Percentiles rank a stretch among this genome's conserved stretches.
phyloP scores from a whole-genome alignment of 2,888 invertebrate genomes.

The Platerodrilus igneus region DNA sequence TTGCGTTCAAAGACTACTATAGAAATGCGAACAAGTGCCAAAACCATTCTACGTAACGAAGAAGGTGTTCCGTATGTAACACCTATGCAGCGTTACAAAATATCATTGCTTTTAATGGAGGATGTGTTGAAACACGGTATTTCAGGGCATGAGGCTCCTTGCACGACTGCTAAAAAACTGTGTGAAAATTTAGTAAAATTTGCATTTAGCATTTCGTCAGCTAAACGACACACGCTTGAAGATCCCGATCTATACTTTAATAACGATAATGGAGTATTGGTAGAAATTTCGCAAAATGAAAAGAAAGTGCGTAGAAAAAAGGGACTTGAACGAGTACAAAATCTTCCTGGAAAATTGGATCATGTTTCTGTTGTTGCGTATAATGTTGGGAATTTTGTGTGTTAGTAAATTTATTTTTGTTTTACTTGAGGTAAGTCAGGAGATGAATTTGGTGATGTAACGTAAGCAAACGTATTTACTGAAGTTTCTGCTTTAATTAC shows the following conservation, averaged over 20 bases:
- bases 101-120: constrained; percentile 69
- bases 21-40: constrained; percentile 36
- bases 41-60: constrained; percentile 48
- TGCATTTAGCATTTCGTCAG: constrained; percentile 72
- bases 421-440: no score
- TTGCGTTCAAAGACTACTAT: constrained; percentile 46
- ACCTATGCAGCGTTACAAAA: constrained; percentile 69
- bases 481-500: no score
- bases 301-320: constrained; percentile 64
- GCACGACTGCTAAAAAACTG: constrained; percentile 58
- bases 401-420: constrained; percentile 8
- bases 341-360: constrained; percentile 81
- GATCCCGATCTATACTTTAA: constrained; percentile 72
- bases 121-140: constrained; percentile 62
- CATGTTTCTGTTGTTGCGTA: constrained; percentile 83
- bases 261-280: constrained; percentile 52
- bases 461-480: no score
- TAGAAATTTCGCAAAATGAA: constrained; percentile 58
- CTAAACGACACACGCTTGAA: constrained; percentile 76
- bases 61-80: constrained; percentile 63
- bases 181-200: constrained; percentile 74
- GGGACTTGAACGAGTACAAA: constrained; percentile 65
- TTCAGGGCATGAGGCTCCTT: constrained; percentile 54
- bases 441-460: no score
- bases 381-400: constrained; percentile 55